Evolutionary conservation across 1,140 invertebrate species (phyloP), one percentile per base, ranked within the genome.

Genomic region (Procambarus clarkii): DNA sequence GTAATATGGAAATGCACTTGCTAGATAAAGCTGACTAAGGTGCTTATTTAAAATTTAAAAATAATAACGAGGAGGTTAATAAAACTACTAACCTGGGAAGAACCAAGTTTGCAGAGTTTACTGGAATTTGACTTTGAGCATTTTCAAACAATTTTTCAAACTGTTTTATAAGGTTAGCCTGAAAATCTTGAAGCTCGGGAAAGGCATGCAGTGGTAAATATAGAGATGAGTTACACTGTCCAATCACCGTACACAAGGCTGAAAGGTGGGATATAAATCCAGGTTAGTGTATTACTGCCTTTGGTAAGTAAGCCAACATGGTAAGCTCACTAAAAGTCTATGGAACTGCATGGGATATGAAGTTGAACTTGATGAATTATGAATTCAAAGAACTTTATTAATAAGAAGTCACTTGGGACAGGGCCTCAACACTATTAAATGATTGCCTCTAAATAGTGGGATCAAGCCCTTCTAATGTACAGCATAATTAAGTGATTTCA

Each of bases 131-230:
- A 48, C 18, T 85, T 46, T 15, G 69, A 69, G 45, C 45, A 48
- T 46, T 48, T 48, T 85, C 64, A 74, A 85, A 85, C 3, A 85
- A 60, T 24, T 60, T n/a, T 74, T 85, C 83, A 85, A 85, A 85
- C 34, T 85, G 45, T 74, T 48, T 48, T 9, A 85, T 13, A 71
- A 71, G 69, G 69, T 24, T 71, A 74, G 18, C 34, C 69, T 46
- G 83, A 50, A 85, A 48, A 74, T 85, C 83, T 48, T 85, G 60
- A n/a, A 85, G 83, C 45, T 48, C 34, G n/a, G 83, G 83, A 24
- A 74, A 69, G 45, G 83, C 15, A 74, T 48, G 45, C 44, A 85
- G 64, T 74, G 83, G 83, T 48, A 74, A 48, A 69, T 85, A 85
- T 4, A 85, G 45, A n/a, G 69, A 46, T 2, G 44, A 9, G n/a